Conservation (phyloP, 2,113 vertebrate genomes). For the Pelobates fuscus region DNA sequence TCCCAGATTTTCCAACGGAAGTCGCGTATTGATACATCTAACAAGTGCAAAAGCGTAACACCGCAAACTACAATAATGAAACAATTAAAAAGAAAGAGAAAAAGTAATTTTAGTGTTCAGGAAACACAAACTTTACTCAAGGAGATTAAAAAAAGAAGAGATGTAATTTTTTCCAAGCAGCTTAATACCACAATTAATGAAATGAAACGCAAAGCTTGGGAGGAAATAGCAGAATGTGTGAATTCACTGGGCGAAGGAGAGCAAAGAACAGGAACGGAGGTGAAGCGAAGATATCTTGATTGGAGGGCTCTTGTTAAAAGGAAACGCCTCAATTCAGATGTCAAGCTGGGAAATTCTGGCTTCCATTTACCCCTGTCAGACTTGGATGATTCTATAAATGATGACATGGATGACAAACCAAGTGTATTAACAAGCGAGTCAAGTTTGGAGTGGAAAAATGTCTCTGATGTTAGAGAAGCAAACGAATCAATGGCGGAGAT, state of each 20-base stretch:
- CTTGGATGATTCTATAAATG: slow-evolving; percentile 80
- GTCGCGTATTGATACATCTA: slow-evolving; percentile 2
- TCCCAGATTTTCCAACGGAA: slow-evolving; percentile 13
- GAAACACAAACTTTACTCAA: slow-evolving; percentile 92
- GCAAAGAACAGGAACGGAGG: slow-evolving; percentile 86
- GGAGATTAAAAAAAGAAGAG: slow-evolving; percentile 88
- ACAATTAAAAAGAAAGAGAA: slow-evolving; percentile 90
- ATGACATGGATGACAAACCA: slow-evolving; percentile 85
- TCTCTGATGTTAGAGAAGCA: slow-evolving; percentile 78
- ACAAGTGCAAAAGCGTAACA: slow-evolving; percentile 18
- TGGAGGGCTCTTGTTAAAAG: slow-evolving; percentile 90
- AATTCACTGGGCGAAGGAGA: slow-evolving; percentile 89
- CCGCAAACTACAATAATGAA: slow-evolving; percentile 74
- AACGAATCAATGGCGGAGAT: slow-evolving; percentile 77
- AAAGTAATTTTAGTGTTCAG: slow-evolving; percentile 94
- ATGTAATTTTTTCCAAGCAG: slow-evolving; percentile 90
- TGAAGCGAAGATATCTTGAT: slow-evolving; percentile 89
- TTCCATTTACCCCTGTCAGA: slow-evolving; percentile 84
- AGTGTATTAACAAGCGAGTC: slow-evolving; percentile 79
- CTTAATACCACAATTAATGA: slow-evolving; percentile 95
- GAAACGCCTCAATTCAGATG: slow-evolving; percentile 84
- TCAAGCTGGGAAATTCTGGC: slow-evolving; percentile 79
- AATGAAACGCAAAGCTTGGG: slow-evolving; percentile 92
- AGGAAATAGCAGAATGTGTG: slow-evolving; percentile 91
- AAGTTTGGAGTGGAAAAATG: slow-evolving; percentile 87